Base-by-base conservation (phyloP, 2,113 vertebrate species). In the Crotophaga sulcirostris region DNA sequence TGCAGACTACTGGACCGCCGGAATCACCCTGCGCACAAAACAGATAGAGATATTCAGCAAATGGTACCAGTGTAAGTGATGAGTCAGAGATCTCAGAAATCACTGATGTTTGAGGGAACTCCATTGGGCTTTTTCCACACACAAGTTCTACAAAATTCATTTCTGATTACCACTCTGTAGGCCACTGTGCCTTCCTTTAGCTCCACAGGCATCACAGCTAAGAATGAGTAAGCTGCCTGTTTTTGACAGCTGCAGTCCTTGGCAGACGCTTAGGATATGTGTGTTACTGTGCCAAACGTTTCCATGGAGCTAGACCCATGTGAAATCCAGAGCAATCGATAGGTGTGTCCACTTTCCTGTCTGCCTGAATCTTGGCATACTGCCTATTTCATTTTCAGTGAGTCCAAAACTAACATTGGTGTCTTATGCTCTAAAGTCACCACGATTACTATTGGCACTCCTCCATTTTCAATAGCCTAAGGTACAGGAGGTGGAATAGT, bases 1-100 rank as follows among this genome's bases (percentile, higher is more conserved):
- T 97, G 77, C 98, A 99, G 59, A 98, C 98, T 40, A 99, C 97
- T 13, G 98, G 99, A 34, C 98, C 98, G 17, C 98, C 98, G 1
- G 98, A 98, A 97, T 99, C 98, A 31, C 96, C 98, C 98, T 99
- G 97, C 29, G 64, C 10, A 16, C 73, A 72, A 6, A 72, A 97
- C 82, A n/a, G 34, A 18, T 4, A 8, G 0, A 5, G 60, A n/a
- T 10, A 40, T 10, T 96, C 38, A 94, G 76, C 40, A 68, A 59
- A 28, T 17, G 47, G 20, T 24, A 24, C 19, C 54, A 66, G 72
- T 0, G 1, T 15, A 19, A 72, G 67, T 6, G 49, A 11, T 8
- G 51, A 93, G 74, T 36, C 77, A 67, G 42, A 45, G 26, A 44
- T n/a, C 18, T 16, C 60, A 17, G 74, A 63, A 34, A 67, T 16